phyloP scores from a whole-genome alignment of 1,140 invertebrate genomes.

The Aporrectodea caliginosa region DNA sequence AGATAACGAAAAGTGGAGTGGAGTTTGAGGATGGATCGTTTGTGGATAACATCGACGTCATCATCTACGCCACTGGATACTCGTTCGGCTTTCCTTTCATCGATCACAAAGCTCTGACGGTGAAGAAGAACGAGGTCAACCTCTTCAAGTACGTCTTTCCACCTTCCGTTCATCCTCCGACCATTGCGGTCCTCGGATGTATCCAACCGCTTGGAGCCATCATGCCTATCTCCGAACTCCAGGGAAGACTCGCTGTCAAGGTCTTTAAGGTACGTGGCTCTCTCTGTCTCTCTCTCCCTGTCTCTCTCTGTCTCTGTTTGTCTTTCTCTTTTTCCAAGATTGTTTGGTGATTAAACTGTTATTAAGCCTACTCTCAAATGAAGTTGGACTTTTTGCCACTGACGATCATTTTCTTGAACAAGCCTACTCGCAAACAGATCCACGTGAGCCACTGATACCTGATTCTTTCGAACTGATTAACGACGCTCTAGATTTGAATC shows the following conservation, averaged over 20 bases:
- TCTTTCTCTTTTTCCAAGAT: too few relatives aligned
- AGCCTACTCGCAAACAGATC: too few relatives aligned
- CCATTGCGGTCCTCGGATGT: conserved; percentile 58
- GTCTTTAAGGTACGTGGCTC: conserved; percentile 40
- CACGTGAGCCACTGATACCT: too few relatives aligned
- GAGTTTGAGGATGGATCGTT: conserved; percentile 52
- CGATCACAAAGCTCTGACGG: conserved; percentile 42
- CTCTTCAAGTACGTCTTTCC: conserved; percentile 59
- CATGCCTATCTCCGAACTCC: conserved; percentile 60
- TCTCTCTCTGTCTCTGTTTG: too few relatives aligned
- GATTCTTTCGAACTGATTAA: too few relatives aligned
- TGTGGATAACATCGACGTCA: conserved; percentile 44
- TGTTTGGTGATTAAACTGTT: too few relatives aligned
- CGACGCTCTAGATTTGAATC: too few relatives aligned
- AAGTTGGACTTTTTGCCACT: too few relatives aligned
- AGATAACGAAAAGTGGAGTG: conserved; percentile 50
- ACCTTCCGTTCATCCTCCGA: conserved; percentile 46
- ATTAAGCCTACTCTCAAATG: too few relatives aligned
- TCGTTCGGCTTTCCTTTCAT: conserved; percentile 46
- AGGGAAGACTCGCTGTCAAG: conserved; percentile 53
- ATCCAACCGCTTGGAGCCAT: conserved; percentile 59
- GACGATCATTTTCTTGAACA: too few relatives aligned
- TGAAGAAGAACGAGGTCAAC: conserved; percentile 43
- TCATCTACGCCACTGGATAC: conserved; percentile 49
- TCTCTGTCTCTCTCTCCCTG: too few relatives aligned